Conservation (phyloP, 1,140 invertebrate genomes). For the Drosophila tani region DNA sequence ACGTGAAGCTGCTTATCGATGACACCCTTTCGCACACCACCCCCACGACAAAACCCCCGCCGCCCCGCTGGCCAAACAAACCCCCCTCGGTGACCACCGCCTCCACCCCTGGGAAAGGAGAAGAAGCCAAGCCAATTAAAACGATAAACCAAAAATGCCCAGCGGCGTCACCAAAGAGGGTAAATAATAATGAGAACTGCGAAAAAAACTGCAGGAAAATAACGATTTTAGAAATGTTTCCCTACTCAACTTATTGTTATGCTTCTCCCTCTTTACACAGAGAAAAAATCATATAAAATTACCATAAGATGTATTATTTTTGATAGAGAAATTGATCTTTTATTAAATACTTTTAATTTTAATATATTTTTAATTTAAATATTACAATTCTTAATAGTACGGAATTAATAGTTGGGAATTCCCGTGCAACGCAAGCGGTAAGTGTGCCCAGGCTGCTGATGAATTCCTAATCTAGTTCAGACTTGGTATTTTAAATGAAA, state of each 20-base stretch:
- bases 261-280: not conserved
- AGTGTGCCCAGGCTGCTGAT: not conserved
- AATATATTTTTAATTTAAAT: no score
- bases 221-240: slow-evolving; percentile 15
- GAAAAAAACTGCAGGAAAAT: slow-evolving; percentile 16
- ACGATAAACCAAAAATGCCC: slow-evolving; percentile 76
- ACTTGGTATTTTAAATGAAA: no score
- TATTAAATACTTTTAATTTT: no score
- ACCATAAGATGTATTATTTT: no score
- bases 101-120: not conserved
- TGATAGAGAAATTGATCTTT: no score
- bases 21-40: slow-evolving; percentile 14
- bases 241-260: not conserved
- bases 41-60: not conserved
- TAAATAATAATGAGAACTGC: slow-evolving; percentile 35
- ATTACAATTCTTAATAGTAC: no score
- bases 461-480: not conserved
- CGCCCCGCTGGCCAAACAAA: not conserved
- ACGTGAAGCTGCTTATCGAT: slow-evolving; percentile 34
- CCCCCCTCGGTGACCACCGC: slow-evolving; percentile 1
- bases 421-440: not conserved
- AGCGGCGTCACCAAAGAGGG: slow-evolving; percentile 36
- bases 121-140: slow-evolving; percentile 71
- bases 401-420: not conserved
- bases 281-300: no score